Conservation (phyloP, 2,113 vertebrate species). For the Bufo bufo region DNA sequence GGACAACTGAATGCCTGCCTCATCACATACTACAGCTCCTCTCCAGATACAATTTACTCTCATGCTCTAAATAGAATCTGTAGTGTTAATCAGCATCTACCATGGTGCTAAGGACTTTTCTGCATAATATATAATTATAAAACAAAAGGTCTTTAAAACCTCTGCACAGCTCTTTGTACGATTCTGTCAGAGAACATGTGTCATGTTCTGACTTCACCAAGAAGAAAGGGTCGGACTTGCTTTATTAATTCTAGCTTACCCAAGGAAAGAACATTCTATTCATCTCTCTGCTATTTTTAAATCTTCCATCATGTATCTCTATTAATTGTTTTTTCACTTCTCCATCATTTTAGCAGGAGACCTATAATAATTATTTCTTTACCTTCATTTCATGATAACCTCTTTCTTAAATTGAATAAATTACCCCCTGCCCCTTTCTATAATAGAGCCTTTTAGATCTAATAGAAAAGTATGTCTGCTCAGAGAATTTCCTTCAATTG, state of each 20-base stretch:
- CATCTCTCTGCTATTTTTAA: slow-evolving; percentile 59
- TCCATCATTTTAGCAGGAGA: slow-evolving; percentile 68
- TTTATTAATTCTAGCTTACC: slow-evolving; percentile 15
- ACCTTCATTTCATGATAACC: slow-evolving; percentile 67
- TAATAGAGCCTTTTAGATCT: slow-evolving; percentile 23
- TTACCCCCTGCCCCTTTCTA: slow-evolving; percentile 70
- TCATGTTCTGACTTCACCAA: slow-evolving; percentile 22
- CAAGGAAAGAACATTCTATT: slow-evolving; percentile 55
- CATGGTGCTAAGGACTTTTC: slow-evolving; percentile 10
- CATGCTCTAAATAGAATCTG: slow-evolving; percentile 18
- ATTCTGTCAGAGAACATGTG: neutral
- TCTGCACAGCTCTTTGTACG: neutral
- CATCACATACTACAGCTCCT: neutral
- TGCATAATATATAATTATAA: neutral
- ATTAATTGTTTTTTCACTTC: slow-evolving; percentile 67
- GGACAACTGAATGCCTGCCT: neutral
- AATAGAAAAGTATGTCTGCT: slow-evolving; percentile 34
- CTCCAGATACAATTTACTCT: neutral
- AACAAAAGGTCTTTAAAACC: neutral
- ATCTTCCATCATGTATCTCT: slow-evolving; percentile 63
- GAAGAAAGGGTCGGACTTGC: slow-evolving; percentile 26
- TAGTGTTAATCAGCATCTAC: slow-evolving; percentile 9
- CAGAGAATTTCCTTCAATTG: neutral
- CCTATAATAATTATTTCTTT: slow-evolving; percentile 66
- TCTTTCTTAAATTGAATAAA: slow-evolving; percentile 67